Base-by-base conservation (phyloP, 2,113 vertebrate genomes). In the Isurus oxyrinchus region DNA sequence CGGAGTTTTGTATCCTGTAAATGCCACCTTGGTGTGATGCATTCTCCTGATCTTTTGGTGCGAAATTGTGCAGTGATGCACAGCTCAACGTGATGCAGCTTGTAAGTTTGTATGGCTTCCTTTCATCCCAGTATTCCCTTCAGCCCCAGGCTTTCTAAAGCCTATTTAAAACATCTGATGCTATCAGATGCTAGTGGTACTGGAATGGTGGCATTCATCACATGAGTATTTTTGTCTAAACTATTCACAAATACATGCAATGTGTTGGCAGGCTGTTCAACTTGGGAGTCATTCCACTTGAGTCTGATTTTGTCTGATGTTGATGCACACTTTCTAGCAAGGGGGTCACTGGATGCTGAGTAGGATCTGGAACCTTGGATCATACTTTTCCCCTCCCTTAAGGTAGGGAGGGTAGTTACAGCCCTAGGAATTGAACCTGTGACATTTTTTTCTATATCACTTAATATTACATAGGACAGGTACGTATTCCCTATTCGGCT, bases 1-100 rank as follows among this genome's bases (percentile, higher is more conserved):
- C 63, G 35, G 90, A 63, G 59, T 94, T 63, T 63, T 61, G 3
- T 19, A 44, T 84, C 81, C 5, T 21, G 16, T 19, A 84, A 81
- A 81, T 8, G 79, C 35, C 13, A 81, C 13, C n/a, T 81, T 19
- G 4, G n/a, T 81, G 14, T 81, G 14, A 44, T 84, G 72, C 5
- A 35, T 35, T 31, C 5, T 1, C 5, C 40, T 84, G 81, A 94
- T 94, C 59, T 63, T 94, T 55, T 5, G 44, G 81, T 84, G 16
- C 44, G 81, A 84, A 44, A 59, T 27, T 91, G 88, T 91, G 86
- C 86, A 91, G 5, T 91, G 55, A 90, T 91, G 90, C 59, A 63
- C 57, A 63, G 59, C 7, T 84, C 5, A 11, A 61, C 16, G 0
- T 16, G 16, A 93, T 63, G 19, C n/a, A 40, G 35, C n/a, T 40